Conservation (phyloP, 2,113 vertebrate genomes). For the Bubo scandiacus region DNA sequence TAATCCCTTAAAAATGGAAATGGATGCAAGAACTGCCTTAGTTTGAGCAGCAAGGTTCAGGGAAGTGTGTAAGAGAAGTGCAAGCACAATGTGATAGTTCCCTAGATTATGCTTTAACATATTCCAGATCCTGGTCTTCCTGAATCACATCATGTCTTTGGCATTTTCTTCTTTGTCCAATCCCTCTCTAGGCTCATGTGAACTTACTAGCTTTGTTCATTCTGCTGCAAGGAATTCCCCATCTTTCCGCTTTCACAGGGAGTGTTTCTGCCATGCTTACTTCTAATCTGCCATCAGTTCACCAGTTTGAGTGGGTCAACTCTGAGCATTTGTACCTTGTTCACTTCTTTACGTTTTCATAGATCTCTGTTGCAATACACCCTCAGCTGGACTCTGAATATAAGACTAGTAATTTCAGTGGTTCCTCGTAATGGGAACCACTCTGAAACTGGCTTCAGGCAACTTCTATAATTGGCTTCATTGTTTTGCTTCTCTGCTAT, state of each 20-base stretch:
- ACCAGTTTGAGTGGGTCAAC: neutral
- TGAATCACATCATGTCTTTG: neutral
- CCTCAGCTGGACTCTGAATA: neutral
- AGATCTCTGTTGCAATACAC: neutral
- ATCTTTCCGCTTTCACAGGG: neutral
- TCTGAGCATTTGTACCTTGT: neutral
- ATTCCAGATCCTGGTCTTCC: neutral
- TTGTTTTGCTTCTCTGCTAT: neutral
- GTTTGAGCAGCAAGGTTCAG: neutral
- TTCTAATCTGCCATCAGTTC: neutral
- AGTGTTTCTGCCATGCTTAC: neutral
- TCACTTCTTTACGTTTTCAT: neutral
- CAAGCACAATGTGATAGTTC: neutral
- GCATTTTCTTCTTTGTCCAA: neutral
- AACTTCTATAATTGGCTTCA: neutral
- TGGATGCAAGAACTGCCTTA: neutral
- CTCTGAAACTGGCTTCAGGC: neutral
- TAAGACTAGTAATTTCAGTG: neutral
- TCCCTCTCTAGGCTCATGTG: neutral
- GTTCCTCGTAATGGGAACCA: neutral
- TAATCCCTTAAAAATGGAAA: neutral
- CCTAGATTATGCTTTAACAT: neutral
- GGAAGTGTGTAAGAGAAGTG: neutral
- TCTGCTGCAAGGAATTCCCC: neutral
- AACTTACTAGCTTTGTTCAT: neutral